Base-by-base conservation (phyloP, 92 coral and sea anemone species). In the Palythoa grandiflora region DNA sequence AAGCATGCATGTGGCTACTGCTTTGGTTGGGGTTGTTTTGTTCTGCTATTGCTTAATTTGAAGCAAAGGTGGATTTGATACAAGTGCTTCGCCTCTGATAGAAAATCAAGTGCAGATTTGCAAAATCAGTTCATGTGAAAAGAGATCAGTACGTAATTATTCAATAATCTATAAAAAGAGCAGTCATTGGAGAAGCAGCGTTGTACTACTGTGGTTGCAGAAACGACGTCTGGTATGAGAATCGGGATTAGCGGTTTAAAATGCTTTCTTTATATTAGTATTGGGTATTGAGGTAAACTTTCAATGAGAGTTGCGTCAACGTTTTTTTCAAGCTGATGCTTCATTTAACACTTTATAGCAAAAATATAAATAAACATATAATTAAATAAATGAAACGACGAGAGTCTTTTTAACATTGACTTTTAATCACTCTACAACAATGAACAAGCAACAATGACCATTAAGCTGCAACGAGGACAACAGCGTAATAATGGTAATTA, bases 311-410 rank as follows among this genome's bases (percentile, higher is more conserved):
- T 37, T 71, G 75, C 75, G 75, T 37, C 17, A 71, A 38, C 50
- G 75, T 55, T 71, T 75, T 75, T 20, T 50, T 54, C 61, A 75
- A 75, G 55, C 79, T 74, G 28, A 47, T 74, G 79, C 36, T 74
- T 74, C 79, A 74, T 74, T 40, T 74, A 74, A 74, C 79, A 74
- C 79, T 73, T 39, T 74, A 74, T 74, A 52, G 35, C 59, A 74
- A 74, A 16, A 10, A 74, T 15, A 74, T 74, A 74, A 74, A 40
- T n/a, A 70, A 37, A 72, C 17, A 72, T 11, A 70, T 37, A 20
- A 13, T 37, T 37, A 70, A 37, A 20, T 70, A 70, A 70, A 70
- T 70, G 38, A 70, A n/a, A 70, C 74, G 74, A 70, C 74, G 28
- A 70, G 74, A 70, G 74, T 70, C 74, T 70, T 70, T 70, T 70